Percentiles rank a stretch among this genome's conserved stretches.
Evolutionary conservation across 2,888 invertebrate species (phyloP).

Genomic region (Chrysomela aeneicollis): DNA sequence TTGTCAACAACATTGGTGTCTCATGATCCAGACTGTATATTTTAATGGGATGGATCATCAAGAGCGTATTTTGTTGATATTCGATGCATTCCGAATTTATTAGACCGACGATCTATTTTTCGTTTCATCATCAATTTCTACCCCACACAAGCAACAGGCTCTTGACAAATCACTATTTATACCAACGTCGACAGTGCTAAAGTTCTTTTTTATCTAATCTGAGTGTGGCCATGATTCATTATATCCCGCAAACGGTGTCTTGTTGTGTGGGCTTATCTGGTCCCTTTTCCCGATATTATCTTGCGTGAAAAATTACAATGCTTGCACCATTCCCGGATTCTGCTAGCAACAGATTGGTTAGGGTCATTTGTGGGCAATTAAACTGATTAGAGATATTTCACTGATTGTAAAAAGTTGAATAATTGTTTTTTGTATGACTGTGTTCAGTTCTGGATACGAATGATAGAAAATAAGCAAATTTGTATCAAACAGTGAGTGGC

Average conservation of each 20-base stretch:
- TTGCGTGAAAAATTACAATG: neutral
- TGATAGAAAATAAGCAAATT: no score
- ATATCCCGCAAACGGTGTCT: neutral
- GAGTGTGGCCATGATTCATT: slow-evolving; percentile 3
- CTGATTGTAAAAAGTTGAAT: neutral
- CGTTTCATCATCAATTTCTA: no score
- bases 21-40: no score
- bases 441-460: no score
- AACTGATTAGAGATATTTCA: neutral
- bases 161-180: neutral
- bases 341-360: neutral
- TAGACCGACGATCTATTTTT: no score
- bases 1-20: no score
- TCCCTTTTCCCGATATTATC: slow-evolving; percentile 1
- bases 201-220: slow-evolving; percentile 1
- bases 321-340: neutral
- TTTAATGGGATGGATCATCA: no score
- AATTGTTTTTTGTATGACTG: no score
- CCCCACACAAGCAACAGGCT: neutral
- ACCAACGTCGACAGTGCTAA: neutral
- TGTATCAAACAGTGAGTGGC: no score
- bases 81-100: no score
- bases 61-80: no score
- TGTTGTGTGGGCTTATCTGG: slow-evolving; percentile 5
- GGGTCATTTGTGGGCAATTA: neutral